Conservation (phyloP, 2,113 vertebrate genomes). For the Echinops telfairi region DNA sequence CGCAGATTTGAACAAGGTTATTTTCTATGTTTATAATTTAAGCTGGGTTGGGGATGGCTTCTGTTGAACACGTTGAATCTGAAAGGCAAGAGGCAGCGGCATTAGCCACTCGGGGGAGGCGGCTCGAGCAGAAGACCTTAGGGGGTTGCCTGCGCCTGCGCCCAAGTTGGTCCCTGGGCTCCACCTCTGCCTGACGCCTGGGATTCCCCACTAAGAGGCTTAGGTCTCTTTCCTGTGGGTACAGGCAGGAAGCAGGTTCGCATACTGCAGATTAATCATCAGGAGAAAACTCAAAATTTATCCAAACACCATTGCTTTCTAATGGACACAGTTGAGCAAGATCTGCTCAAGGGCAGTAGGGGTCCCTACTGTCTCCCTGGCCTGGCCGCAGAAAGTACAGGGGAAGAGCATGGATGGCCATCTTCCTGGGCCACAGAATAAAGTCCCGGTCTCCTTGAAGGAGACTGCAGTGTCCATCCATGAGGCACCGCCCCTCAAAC, state of each 20-base stretch:
- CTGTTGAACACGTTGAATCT: conserved; percentile 85
- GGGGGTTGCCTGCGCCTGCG: neutral
- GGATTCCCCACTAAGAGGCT: neutral
- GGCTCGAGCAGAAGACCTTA: no score
- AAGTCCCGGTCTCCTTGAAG: neutral
- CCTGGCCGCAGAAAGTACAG: neutral
- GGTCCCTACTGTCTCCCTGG: neutral
- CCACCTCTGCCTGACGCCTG: no score
- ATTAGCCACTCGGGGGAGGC: neutral
- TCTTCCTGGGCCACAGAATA: neutral
- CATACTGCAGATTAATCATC: neutral
- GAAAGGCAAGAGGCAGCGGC: conserved; percentile 79
- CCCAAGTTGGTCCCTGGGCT: accelerated
- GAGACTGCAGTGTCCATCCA: no score
- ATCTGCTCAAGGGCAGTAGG: neutral
- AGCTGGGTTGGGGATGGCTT: conserved; percentile 85
- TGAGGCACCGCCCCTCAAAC: no score
- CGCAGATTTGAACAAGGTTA: conserved; percentile 86
- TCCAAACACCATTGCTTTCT: neutral
- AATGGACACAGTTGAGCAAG: neutral
- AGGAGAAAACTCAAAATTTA: neutral
- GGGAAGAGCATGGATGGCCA: accelerated
- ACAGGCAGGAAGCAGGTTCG: neutral
- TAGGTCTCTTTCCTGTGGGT: neutral
- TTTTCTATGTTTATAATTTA: conserved; percentile 84